These are phyloP conservation scores for Crocallis elinguaria DNA, from an alignment of 2,888 invertebrate genomes.

Conservation along the genomic window DNA sequence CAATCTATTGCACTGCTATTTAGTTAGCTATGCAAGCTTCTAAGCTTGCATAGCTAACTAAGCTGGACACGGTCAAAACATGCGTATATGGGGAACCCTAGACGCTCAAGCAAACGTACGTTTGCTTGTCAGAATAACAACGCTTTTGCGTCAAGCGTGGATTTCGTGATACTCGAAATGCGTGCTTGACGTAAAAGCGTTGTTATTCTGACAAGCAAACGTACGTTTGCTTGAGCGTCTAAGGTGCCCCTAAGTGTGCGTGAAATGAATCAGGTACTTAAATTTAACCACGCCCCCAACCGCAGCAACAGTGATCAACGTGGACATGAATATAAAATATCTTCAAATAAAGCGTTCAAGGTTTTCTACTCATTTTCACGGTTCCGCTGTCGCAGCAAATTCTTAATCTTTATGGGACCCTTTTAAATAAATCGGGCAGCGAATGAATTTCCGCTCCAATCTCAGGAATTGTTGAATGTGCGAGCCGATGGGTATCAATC, in stretches of 20 bases:
- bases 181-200: too few species aligned
- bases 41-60: constrained; percentile 8
- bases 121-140: too few species aligned
- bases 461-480: constrained; percentile 40
- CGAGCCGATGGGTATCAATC: constrained; percentile 36
- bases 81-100: too few species aligned
- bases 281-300: background rate
- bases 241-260: background rate
- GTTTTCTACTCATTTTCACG: constrained; percentile 32
- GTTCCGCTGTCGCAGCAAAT: constrained; percentile 38
- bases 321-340: constrained; percentile 43
- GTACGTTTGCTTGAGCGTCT: too few species aligned
- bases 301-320: constrained; percentile 32
- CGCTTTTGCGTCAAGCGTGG: too few species aligned
- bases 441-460: constrained; percentile 39
- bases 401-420: constrained; percentile 44
- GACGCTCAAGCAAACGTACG: too few species aligned
- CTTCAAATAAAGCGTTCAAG: constrained; percentile 26
- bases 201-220: too few species aligned
- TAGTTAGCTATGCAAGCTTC: too few species aligned
- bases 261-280: background rate
- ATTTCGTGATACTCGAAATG: too few species aligned
- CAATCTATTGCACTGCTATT: too few species aligned
- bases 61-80: background rate
- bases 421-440: constrained; percentile 42